Percentiles rank a stretch among this genome's conserved stretches.
phyloP scores from a whole-genome alignment of 2,888 invertebrate species.

The Mystacides longicornis region DNA sequence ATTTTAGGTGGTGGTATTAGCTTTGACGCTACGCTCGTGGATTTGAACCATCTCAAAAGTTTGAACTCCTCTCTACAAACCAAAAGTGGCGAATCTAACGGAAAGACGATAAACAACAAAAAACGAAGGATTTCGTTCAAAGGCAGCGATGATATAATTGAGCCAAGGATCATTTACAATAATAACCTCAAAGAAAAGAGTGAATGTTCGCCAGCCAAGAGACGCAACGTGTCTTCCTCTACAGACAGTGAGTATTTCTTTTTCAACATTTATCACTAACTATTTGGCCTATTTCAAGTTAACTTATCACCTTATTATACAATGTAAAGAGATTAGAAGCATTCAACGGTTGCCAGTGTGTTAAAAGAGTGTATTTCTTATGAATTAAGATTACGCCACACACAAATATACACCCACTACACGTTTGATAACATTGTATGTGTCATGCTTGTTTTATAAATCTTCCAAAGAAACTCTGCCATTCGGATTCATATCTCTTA shows the following conservation, averaged over 20 bases:
- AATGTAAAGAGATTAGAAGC: no score
- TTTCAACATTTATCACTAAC: no score
- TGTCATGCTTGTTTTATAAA: no score
- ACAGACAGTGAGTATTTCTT: constrained; percentile 9
- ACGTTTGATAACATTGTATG: no score
- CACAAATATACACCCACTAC: no score
- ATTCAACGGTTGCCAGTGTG: no score
- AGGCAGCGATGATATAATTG: constrained; percentile 8
- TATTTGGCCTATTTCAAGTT: no score
- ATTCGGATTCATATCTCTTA: no score
- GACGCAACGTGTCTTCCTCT: constrained; percentile 4
- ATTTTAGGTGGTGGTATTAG: constrained; percentile 39
- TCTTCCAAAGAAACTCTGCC: no score
- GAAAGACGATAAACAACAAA: constrained; percentile 5
- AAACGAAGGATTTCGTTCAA: constrained; percentile 17
- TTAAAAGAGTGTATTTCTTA: no score
- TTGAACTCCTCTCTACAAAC: neutral
- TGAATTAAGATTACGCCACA: no score
- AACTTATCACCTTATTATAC: no score
- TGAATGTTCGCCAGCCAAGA: constrained; percentile 5
- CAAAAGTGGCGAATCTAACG: neutral
- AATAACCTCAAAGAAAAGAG: constrained; percentile 16
- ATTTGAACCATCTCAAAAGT: constrained; percentile 24
- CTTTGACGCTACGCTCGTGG: constrained; percentile 32
- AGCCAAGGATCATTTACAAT: constrained; percentile 16